Percentiles rank a stretch among this genome's conserved stretches.
phyloP scores from a whole-genome alignment of 2,888 invertebrate species.

The Diadegma fenestrale region DNA sequence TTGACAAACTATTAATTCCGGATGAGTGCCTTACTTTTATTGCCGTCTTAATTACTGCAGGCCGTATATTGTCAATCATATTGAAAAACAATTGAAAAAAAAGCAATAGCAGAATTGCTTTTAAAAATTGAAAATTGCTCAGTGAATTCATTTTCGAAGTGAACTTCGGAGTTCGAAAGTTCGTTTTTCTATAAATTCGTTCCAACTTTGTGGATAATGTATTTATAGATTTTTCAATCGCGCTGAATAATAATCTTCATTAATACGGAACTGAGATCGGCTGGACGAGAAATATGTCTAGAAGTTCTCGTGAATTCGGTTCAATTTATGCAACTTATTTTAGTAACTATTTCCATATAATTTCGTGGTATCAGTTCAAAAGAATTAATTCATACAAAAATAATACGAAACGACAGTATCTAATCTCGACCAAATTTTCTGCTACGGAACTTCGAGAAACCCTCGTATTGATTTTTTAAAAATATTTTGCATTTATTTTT shows the following conservation, averaged over 20 bases:
- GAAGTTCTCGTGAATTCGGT: background rate
- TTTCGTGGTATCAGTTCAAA: background rate
- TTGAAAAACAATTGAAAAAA: too few relatives aligned
- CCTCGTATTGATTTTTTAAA: background rate
- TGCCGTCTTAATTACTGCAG: background rate
- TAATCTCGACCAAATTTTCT: background rate
- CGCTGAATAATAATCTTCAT: background rate
- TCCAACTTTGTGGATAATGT: background rate
- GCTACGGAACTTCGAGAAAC: background rate
- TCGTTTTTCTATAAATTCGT: background rate
- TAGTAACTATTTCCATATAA: background rate
- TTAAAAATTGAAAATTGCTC: too few relatives aligned
- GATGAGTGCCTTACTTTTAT: background rate
- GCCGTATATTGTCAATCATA: too few relatives aligned
- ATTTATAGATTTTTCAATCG: background rate
- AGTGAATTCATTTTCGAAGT: too few relatives aligned
- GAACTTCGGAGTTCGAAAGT: background rate
- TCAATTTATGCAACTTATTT: background rate
- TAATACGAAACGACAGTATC: background rate
- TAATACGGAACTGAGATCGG: background rate
- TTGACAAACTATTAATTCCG: background rate
- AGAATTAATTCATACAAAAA: background rate
- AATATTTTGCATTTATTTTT: background rate
- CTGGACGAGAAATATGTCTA: background rate
- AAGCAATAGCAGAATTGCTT: too few relatives aligned